Evolutionary conservation across 2,888 invertebrate genomes (phyloP).

Genomic region (Melipona bicolor): DNA sequence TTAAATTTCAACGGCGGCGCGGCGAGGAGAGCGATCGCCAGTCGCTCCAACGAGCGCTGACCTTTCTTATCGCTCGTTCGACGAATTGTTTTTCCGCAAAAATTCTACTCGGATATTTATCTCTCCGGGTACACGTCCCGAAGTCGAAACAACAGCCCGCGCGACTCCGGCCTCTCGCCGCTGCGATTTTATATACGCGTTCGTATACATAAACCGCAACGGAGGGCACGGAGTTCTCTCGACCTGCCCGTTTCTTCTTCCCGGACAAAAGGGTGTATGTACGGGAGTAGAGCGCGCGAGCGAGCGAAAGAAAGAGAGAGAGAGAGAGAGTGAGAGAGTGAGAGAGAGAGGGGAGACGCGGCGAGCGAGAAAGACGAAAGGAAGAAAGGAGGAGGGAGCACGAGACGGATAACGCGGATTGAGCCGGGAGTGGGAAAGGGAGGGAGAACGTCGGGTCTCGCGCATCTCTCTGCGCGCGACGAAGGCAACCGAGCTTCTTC

Average conservation of each 20-base stretch:
- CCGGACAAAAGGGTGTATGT: slow-evolving; percentile 63
- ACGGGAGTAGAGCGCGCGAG: slow-evolving; percentile 25
- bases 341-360: slow-evolving; percentile 1
- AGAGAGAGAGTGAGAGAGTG: neutral
- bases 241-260: slow-evolving; percentile 66
- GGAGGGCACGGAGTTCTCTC: slow-evolving; percentile 68
- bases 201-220: slow-evolving; percentile 35
- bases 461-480: slow-evolving; percentile 71
- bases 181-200: slow-evolving; percentile 50
- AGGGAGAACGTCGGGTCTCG: slow-evolving; percentile 63
- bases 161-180: neutral
- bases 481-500: slow-evolving; percentile 68
- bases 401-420: slow-evolving; percentile 30
- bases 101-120: slow-evolving; percentile 38
- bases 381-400: neutral
- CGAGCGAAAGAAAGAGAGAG: slow-evolving; percentile 8
- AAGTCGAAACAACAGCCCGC: too few species aligned
- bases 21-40: slow-evolving; percentile 24
- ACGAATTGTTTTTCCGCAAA: slow-evolving; percentile 58
- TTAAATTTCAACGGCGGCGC: slow-evolving; percentile 32
- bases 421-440: slow-evolving; percentile 43
- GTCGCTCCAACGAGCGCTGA: slow-evolving; percentile 48
- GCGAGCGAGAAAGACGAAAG: slow-evolving; percentile 25
- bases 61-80: slow-evolving; percentile 50
- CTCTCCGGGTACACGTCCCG: neutral